phyloP scores from a whole-genome alignment of 2,113 vertebrate genomes.

The Saccopteryx leptura region DNA sequence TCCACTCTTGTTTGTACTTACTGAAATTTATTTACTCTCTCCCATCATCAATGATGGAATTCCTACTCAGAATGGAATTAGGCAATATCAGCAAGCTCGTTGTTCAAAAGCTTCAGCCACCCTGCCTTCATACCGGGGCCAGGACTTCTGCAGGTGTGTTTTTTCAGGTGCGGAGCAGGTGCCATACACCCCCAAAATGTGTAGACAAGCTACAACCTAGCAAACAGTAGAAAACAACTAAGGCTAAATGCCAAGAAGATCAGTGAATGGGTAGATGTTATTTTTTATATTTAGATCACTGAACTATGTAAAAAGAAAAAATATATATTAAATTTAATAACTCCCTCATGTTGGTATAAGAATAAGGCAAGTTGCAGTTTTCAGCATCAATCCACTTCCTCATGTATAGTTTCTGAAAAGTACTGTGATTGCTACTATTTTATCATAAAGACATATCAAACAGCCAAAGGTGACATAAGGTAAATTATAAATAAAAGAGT shows the following conservation, averaged over 20 bases:
- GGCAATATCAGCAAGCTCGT: neutral
- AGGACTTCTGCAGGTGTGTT: neutral
- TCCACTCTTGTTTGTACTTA: slow-evolving; percentile 80
- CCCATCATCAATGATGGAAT: slow-evolving; percentile 72
- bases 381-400: neutral
- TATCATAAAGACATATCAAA: neutral
- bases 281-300: neutral
- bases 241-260: neutral
- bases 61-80: slow-evolving; percentile 57
- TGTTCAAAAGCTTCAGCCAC: slow-evolving; percentile 12
- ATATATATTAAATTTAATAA: slow-evolving; percentile 30
- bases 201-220: neutral
- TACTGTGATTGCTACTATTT: neutral
- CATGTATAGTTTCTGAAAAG: neutral
- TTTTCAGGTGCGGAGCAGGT: neutral
- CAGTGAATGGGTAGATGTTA: neutral
- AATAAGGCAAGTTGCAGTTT: neutral
- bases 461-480: neutral
- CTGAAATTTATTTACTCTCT: slow-evolving; percentile 81
- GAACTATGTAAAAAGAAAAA: slow-evolving; percentile 3
- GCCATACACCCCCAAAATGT: neutral
- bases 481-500: slow-evolving; percentile 28
- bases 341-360: neutral
- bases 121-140: neutral
- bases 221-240: neutral